These are phyloP conservation scores for Steatocranus sp. DNA, from an alignment of 2,797 vertebrate species.

Conservation along the genomic window DNA sequence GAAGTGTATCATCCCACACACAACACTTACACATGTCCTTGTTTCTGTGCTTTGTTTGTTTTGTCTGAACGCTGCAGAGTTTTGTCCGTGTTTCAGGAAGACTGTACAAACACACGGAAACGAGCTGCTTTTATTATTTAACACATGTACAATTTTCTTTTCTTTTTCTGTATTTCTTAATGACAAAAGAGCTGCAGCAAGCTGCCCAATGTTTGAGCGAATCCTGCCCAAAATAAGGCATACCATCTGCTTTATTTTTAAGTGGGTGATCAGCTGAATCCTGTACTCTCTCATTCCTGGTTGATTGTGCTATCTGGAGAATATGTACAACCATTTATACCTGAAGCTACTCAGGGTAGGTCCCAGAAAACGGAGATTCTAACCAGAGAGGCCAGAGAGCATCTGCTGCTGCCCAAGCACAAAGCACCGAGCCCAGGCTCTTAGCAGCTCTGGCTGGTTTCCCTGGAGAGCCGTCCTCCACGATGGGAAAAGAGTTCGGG, in stretches of 20 bases:
- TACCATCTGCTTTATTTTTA: slow-evolving; percentile 27
- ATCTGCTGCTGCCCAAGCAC: neutral
- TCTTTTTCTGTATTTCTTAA: neutral
- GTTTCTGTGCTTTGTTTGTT: neutral
- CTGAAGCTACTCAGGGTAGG: neutral
- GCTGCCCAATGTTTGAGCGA: neutral
- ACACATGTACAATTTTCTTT: neutral
- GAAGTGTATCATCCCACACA: neutral
- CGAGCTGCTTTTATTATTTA: neutral
- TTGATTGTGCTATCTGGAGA: slow-evolving; percentile 7
- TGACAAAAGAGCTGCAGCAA: neutral
- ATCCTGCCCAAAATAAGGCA: slow-evolving; percentile 15
- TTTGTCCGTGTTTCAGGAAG: neutral
- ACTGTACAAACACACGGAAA: neutral
- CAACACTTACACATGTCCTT: neutral
- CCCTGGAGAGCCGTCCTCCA: neutral
- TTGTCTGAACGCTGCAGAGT: neutral
- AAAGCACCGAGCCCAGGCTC: neutral
- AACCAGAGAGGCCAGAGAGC: slow-evolving; percentile 5
- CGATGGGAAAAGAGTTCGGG: neutral
- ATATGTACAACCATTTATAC: slow-evolving; percentile 21
- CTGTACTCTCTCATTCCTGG: slow-evolving; percentile 7
- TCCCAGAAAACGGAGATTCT: slow-evolving; percentile 5
- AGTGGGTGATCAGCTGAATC: slow-evolving; percentile 13
- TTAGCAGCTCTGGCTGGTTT: neutral